These are phyloP conservation scores for Hetaerina titia DNA, from an alignment of 2,888 invertebrate species.

Conservation along the genomic window DNA sequence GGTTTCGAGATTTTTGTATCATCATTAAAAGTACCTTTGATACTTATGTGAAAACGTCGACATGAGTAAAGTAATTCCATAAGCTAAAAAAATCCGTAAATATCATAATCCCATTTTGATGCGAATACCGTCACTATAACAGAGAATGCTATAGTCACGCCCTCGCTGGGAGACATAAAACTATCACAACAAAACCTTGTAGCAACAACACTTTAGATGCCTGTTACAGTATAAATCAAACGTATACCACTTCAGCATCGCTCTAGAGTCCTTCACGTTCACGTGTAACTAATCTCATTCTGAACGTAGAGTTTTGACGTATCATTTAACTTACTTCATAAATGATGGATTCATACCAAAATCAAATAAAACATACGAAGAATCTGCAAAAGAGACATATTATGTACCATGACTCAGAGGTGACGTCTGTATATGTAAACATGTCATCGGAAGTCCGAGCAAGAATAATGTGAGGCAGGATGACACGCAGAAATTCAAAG, in stretches of 20 bases:
- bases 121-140: no score
- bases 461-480: background rate
- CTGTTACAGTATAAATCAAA: background rate
- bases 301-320: background rate
- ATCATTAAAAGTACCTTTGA: no score
- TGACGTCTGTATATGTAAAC: background rate
- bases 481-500: slow-evolving; percentile 1
- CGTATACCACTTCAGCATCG: background rate
- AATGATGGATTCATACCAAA: background rate
- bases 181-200: no score
- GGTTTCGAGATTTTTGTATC: no score
- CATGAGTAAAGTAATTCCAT: no score
- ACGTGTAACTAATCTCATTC: background rate
- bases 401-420: background rate
- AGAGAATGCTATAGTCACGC: no score
- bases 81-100: no score
- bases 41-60: no score
- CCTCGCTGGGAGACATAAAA: no score
- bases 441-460: background rate
- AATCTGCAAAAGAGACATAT: background rate
- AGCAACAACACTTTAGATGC: background rate
- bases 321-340: background rate
- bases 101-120: no score
- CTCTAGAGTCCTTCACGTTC: background rate
- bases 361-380: background rate